Conservation (phyloP, 1,140 invertebrate genomes). For the Schlechtendalia chinensis region DNA sequence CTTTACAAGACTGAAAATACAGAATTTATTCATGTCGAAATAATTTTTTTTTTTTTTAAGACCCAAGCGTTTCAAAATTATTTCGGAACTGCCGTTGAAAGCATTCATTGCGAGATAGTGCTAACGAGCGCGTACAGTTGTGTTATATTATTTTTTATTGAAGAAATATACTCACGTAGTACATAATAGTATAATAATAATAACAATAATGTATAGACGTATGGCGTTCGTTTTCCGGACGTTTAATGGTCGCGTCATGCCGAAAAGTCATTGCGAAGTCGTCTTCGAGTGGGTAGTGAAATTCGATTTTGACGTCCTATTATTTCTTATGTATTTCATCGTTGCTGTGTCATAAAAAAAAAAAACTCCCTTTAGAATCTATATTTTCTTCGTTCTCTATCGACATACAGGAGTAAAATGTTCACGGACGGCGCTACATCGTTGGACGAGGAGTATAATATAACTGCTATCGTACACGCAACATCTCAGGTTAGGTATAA, state of each 20-base stretch:
- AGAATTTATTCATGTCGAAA: too few relatives aligned
- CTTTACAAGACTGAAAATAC: too few relatives aligned
- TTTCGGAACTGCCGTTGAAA: too few relatives aligned
- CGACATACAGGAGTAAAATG: background rate
- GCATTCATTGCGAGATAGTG: too few relatives aligned
- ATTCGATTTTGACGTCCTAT: background rate
- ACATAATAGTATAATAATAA: too few relatives aligned
- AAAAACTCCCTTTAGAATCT: background rate
- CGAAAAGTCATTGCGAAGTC: background rate
- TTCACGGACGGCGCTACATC: background rate
- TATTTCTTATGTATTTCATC: conserved; percentile 11
- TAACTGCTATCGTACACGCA: background rate
- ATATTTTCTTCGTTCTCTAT: background rate
- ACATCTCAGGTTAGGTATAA: background rate
- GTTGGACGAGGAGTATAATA: background rate
- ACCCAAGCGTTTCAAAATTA: too few relatives aligned
- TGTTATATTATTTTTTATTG: background rate
- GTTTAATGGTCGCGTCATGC: background rate
- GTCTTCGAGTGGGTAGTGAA: background rate
- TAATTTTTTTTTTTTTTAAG: too few relatives aligned
- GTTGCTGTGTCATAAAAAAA: background rate
- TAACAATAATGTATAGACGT: background rate
- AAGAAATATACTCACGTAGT: too few relatives aligned
- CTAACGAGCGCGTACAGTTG: background rate
- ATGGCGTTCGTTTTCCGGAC: background rate